phyloP scores from a whole-genome alignment of 2,888 invertebrate genomes.

The Eupithecia inturbata region DNA sequence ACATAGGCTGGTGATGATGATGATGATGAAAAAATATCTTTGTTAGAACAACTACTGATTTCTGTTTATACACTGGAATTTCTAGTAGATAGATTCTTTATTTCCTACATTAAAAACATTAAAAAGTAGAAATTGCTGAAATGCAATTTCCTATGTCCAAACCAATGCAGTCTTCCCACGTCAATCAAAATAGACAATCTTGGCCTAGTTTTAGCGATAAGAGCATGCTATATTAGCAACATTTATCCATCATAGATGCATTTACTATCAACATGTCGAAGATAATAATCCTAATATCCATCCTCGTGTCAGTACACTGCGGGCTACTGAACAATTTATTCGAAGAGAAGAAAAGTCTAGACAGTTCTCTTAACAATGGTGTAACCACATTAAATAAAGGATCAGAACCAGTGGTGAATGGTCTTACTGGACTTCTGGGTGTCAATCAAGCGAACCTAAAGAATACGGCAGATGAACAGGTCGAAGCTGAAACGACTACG shows the following conservation, averaged over 20 bases:
- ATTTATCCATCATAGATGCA: constrained; percentile 2
- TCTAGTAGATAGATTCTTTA: background rate
- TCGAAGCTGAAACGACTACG: background rate
- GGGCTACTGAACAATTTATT: constrained; percentile 34
- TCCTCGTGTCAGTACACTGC: constrained; percentile 28
- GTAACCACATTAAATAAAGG: constrained; percentile 27
- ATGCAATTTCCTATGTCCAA: background rate
- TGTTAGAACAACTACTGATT: background rate
- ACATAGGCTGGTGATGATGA: no score
- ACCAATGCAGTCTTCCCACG: background rate
- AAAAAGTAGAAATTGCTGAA: background rate
- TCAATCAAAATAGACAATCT: constrained; percentile 4
- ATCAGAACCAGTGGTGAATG: constrained; percentile 27
- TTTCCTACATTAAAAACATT: background rate
- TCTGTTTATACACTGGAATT: background rate
- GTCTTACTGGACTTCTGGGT: constrained; percentile 26
- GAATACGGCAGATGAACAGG: background rate
- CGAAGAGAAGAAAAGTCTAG: constrained; percentile 28
- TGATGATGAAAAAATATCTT: background rate
- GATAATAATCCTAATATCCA: constrained; percentile 17
- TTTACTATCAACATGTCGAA: constrained; percentile 31
- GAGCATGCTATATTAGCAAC: constrained; percentile 16
- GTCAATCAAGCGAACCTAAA: constrained; percentile 7
- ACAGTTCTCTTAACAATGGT: constrained; percentile 27
- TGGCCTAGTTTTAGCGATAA: constrained; percentile 28